Evolutionary conservation across 2,888 invertebrate genomes (phyloP).

Genomic region (Agriopis marginaria): DNA sequence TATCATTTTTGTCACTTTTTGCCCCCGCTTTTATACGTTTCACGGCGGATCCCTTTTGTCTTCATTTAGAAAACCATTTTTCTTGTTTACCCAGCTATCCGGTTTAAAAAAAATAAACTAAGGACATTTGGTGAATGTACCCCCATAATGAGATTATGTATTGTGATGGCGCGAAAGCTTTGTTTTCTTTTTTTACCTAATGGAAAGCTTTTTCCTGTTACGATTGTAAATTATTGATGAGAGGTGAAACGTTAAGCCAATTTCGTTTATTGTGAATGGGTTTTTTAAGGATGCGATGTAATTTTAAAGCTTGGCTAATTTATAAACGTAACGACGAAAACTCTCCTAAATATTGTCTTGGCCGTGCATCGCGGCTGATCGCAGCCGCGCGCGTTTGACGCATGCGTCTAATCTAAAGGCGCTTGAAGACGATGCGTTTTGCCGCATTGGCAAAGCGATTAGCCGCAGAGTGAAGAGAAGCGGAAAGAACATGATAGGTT

Average conservation of each 20-base stretch:
- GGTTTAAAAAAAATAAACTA: conserved; percentile 46
- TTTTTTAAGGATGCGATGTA: background rate
- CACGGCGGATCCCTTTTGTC: conserved; percentile 66
- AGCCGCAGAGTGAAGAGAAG: too few species aligned
- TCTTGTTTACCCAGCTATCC: conserved; percentile 71
- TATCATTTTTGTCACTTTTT: conserved; percentile 67
- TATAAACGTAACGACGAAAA: too few species aligned
- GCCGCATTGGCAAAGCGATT: too few species aligned
- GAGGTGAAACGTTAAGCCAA: conserved; percentile 23
- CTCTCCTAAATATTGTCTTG: too few species aligned
- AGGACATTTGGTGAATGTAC: conserved; percentile 43
- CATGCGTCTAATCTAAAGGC: too few species aligned
- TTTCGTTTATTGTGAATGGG: conserved; percentile 4
- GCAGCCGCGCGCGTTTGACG: too few species aligned
- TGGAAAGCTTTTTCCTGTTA: conserved; percentile 26
- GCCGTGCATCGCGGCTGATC: too few species aligned
- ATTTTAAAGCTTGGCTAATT: too few species aligned
- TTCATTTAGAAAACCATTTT: conserved; percentile 74
- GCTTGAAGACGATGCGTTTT: too few species aligned
- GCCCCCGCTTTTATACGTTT: conserved; percentile 55
- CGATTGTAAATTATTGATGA: conserved; percentile 32
- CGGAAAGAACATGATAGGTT: too few species aligned
- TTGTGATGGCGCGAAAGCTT: conserved; percentile 18
- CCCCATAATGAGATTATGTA: conserved; percentile 40
- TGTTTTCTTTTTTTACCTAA: conserved; percentile 26